Evolutionary conservation across 2,113 vertebrate genomes (phyloP).

Genomic region (Sinosuthora webbiana): DNA sequence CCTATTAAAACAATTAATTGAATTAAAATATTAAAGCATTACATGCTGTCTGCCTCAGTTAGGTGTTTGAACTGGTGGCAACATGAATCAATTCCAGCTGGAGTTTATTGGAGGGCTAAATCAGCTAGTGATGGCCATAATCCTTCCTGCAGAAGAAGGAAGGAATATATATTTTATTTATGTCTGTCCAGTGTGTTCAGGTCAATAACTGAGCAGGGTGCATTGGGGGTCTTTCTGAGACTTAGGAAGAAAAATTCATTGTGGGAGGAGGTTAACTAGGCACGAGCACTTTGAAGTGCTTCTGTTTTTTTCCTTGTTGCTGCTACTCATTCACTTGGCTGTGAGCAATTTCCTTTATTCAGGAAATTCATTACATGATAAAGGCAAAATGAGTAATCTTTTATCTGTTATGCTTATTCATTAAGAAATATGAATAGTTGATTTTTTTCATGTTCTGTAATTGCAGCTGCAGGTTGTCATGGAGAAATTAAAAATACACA

Average conservation of each 20-base stretch:
- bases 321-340: background rate
- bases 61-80: background rate
- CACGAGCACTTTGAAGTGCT: background rate
- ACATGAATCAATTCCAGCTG: background rate
- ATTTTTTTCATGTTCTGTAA: background rate
- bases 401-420: background rate
- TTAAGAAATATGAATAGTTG: background rate
- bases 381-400: constrained; percentile 3
- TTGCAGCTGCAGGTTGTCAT: background rate
- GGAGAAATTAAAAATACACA: background rate
- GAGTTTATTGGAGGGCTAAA: background rate
- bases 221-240: background rate
- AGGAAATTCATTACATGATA: constrained; percentile 4
- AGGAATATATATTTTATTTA: background rate
- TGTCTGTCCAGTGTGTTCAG: background rate
- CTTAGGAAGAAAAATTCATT: background rate
- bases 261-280: background rate
- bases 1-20: background rate
- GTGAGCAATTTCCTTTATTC: constrained; percentile 5
- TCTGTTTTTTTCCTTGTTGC: background rate
- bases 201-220: background rate
- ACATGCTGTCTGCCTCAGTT: background rate
- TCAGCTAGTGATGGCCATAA: background rate
- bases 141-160: background rate
- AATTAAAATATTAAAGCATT: background rate